Percentiles rank a stretch among this genome's conserved stretches.
phyloP scores from a whole-genome alignment of 2,113 vertebrate genomes.

The Trogon melanurus region DNA sequence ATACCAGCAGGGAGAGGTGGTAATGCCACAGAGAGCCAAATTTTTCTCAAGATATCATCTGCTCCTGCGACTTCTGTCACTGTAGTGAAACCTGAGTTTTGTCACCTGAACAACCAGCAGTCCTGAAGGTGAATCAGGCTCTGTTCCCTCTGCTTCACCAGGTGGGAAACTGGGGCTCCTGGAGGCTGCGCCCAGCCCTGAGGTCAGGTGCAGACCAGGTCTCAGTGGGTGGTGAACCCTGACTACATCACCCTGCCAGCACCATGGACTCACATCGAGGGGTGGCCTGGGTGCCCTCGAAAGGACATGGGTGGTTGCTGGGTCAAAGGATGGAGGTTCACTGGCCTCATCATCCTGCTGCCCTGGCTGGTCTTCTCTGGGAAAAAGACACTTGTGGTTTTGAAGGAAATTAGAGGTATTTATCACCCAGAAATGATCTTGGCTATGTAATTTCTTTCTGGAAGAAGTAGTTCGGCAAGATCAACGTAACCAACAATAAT shows the following conservation, averaged over 20 bases:
- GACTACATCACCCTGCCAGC: background rate
- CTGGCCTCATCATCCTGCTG: background rate
- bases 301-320: background rate
- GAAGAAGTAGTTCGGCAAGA: background rate
- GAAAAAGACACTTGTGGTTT: background rate
- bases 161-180: background rate
- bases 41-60: background rate
- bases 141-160: background rate
- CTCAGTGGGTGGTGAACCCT: background rate
- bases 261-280: background rate
- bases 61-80: background rate
- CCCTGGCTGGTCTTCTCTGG: background rate
- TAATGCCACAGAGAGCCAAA: background rate
- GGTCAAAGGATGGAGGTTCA: background rate
- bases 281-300: fast-evolving
- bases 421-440: background rate
- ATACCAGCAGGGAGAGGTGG: background rate
- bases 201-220: background rate
- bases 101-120: background rate
- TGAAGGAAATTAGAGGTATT: background rate
- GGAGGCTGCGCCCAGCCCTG: background rate
- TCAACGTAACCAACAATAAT: background rate
- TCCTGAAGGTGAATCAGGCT: background rate
- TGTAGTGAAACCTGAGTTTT: no score
- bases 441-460: background rate